Evolutionary conservation across 2,888 invertebrate species (phyloP).

Genomic region (Pristionchus entomophagus): DNA sequence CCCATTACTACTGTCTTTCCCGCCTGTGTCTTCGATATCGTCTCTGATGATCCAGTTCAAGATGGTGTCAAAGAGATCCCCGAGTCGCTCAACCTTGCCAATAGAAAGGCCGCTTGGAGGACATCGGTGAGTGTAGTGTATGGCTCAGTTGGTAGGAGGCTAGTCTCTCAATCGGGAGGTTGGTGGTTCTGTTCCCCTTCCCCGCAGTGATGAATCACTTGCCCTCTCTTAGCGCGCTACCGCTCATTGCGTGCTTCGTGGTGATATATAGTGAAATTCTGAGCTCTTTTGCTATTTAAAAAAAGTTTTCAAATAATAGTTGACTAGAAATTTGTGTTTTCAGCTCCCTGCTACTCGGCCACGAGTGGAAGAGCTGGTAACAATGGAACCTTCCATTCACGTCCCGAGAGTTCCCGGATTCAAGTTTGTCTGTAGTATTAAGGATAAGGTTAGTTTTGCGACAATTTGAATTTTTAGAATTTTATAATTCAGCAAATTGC

Average conservation of each 20-base stretch:
- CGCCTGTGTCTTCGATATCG: slow-evolving; percentile 55
- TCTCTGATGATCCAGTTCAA: slow-evolving; percentile 47
- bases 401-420: slow-evolving; percentile 62
- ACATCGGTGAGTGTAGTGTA: slow-evolving; percentile 45
- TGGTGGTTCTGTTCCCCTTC: slow-evolving; percentile 13
- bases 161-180: neutral
- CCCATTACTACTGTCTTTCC: slow-evolving; percentile 54
- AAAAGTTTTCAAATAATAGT: neutral
- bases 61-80: slow-evolving; percentile 51
- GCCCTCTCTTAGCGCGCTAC: slow-evolving; percentile 43
- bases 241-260: slow-evolving; percentile 41
- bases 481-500: neutral
- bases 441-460: slow-evolving; percentile 11
- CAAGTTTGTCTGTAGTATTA: slow-evolving; percentile 54
- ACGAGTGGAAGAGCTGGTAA: slow-evolving; percentile 58
- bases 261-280: slow-evolving; percentile 41
- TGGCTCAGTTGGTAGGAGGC: slow-evolving; percentile 23
- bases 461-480: too few species aligned
- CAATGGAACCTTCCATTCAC: slow-evolving; percentile 34
- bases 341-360: slow-evolving; percentile 49
- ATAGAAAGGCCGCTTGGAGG: slow-evolving; percentile 51
- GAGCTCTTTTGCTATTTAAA: slow-evolving; percentile 43
- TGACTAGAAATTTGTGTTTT: neutral
- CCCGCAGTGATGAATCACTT: slow-evolving; percentile 48
- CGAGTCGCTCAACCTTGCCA: slow-evolving; percentile 52